These are phyloP conservation scores for Frankliniella fusca DNA, from an alignment of 2,888 invertebrate species.

Conservation along the genomic window DNA sequence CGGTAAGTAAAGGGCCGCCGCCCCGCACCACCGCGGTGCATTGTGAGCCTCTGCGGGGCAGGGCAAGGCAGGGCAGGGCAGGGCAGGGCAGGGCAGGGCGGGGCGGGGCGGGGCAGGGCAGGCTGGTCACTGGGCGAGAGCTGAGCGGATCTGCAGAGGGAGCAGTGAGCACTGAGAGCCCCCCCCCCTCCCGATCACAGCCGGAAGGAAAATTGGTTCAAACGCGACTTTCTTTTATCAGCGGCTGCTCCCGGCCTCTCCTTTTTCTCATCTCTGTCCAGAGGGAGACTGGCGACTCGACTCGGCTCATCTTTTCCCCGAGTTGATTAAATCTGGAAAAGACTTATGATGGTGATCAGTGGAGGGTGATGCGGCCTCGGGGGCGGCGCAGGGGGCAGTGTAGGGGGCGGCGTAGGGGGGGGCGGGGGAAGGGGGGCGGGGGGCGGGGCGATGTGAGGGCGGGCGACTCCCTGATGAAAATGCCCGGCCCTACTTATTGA, in stretches of 20 bases:
- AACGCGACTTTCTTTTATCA: background rate
- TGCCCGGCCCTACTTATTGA: background rate
- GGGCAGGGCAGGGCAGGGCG: too few species aligned
- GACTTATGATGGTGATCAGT: conserved; percentile 14
- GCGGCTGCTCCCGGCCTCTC: background rate
- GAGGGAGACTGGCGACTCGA: too few species aligned
- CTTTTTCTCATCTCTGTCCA: background rate
- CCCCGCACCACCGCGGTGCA: background rate
- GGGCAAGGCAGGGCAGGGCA: too few species aligned
- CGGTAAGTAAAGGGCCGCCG: too few species aligned
- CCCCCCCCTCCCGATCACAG: background rate
- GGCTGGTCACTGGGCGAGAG: too few species aligned
- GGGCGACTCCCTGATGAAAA: conserved; percentile 13
- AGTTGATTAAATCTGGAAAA: conserved; percentile 14
- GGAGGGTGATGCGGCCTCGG: background rate
- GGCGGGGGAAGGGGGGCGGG: background rate
- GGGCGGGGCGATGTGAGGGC: background rate
- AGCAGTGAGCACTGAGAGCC: background rate
- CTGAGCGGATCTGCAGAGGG: too few species aligned
- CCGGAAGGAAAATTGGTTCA: conserved; percentile 9
- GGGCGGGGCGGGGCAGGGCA: too few species aligned
- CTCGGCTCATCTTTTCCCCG: background rate
- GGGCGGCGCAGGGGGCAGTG: background rate
- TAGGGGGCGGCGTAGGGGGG: background rate
- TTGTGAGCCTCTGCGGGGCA: background rate